Base-by-base conservation (phyloP, 2,888 invertebrate genomes). In the Tachina fera region DNA sequence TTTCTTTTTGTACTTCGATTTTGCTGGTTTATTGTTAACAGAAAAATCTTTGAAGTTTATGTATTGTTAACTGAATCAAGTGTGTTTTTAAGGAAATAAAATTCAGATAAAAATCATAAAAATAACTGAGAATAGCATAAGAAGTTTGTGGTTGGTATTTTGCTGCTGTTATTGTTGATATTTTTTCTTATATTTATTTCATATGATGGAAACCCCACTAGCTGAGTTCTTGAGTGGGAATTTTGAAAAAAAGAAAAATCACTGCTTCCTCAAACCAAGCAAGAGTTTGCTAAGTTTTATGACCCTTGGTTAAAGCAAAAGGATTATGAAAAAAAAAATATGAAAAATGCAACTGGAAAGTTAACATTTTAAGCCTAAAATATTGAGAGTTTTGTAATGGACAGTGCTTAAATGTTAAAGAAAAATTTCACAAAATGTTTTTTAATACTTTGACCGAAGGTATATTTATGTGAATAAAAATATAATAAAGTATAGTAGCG, bases 71-170 rank as follows among this genome's bases (percentile, higher is more conserved):
- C 49, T 58, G 82, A 82, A 78, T 75, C 74, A 60, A 85, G 70
- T 78, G 71, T 75, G 75, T 78, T 85, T 85, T 74, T 75, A 71
- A 85, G 78, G 60, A 85, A 85, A 85, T 82, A 82, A 75, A 85
- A 82, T 78, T 82, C 77, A 78, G 70, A 82, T 80, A 84, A 84
- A 31, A 79, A 77, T 81, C 77, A 82, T 71, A 78, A 82, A 82
- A 70, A 72, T 67, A 39, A 60, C 58, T n/a, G 16, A 60, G 65
- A 49, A 77, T 53, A 68, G 67, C 71, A 56, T 74, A 63, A 83
- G 31, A 6, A 31, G 67, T 67, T 78, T 65, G 65, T 60, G 61
- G 22, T 67, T 77, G 65, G 13, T 56, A 70, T 56, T 60, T 63
- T 45, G 4, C 9, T 43, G 8, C 53, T 53, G 1, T 39, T 56